phyloP scores from a whole-genome alignment of 2,888 invertebrate species.

The Agrotis puta region DNA sequence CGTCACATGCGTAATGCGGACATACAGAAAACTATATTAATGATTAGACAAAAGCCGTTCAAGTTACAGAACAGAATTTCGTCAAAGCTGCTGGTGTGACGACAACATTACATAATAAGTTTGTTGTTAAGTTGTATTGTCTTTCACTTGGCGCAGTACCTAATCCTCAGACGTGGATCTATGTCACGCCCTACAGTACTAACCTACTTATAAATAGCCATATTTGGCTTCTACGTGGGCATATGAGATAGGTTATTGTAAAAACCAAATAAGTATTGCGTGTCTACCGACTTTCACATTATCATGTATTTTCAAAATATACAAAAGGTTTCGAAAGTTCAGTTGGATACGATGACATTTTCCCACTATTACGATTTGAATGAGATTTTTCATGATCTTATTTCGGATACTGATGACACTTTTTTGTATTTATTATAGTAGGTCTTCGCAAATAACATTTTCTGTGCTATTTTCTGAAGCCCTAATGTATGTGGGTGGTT shows the following conservation, averaged over 20 bases:
- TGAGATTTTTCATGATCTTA: conserved; percentile 1
- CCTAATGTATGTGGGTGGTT: neutral
- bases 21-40: conserved; percentile 1
- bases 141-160: conserved; percentile 44
- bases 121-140: conserved; percentile 40
- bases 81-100: conserved; percentile 6
- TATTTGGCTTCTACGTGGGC: neutral
- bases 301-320: neutral
- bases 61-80: conserved; percentile 16
- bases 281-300: neutral
- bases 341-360: neutral
- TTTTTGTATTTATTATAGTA: neutral
- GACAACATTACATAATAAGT: conserved; percentile 19
- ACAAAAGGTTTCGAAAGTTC: neutral
- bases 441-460: neutral
- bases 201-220: conserved; percentile 6
- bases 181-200: conserved; percentile 42
- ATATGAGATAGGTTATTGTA: neutral
- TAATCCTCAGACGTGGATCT: conserved; percentile 55
- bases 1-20: conserved; percentile 32
- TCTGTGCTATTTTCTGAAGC: neutral
- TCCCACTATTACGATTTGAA: neutral
- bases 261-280: neutral
- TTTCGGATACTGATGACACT: neutral
- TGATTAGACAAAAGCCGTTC: conserved; percentile 4